phyloP scores from a whole-genome alignment of 1,140 invertebrate genomes.

The Lasioglossum baleicum region DNA sequence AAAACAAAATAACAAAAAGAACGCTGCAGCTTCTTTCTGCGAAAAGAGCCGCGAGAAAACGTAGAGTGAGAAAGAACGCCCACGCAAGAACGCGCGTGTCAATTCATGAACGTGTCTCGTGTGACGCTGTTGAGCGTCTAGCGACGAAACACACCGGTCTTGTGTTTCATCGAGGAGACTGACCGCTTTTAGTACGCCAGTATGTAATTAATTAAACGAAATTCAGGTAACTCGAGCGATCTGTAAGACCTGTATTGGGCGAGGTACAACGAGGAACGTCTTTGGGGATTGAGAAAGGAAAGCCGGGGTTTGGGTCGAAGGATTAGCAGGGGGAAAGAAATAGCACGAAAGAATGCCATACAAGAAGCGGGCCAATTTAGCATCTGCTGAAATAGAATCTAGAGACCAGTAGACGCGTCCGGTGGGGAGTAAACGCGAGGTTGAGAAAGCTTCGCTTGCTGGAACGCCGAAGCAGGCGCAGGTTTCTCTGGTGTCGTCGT shows the following conservation, averaged over 20 bases:
- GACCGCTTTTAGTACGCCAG: constrained; percentile 30
- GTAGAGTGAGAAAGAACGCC: not conserved
- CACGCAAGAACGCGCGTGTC: not conserved
- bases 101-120: constrained; percentile 23
- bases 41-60: not conserved
- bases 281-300: not conserved
- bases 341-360: not conserved
- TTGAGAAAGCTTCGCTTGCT: not conserved
- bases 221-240: not conserved
- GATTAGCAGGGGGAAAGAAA: not conserved
- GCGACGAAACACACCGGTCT: constrained; percentile 4
- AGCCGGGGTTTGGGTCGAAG: not conserved
- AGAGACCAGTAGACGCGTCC: not conserved
- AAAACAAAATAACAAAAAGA: not conserved
- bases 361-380: constrained; percentile 38
- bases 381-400: constrained; percentile 34
- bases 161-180: constrained; percentile 39
- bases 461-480: not conserved
- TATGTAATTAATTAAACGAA: constrained; percentile 18
- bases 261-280: not conserved
- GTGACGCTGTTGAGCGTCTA: not conserved
- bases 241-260: constrained; percentile 12
- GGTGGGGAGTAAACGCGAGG: not conserved
- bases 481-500: constrained; percentile 19
- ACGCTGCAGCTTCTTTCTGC: constrained; percentile 25